Conservation (phyloP, 1,140 invertebrate genomes). For the Diorhabda elongata region DNA sequence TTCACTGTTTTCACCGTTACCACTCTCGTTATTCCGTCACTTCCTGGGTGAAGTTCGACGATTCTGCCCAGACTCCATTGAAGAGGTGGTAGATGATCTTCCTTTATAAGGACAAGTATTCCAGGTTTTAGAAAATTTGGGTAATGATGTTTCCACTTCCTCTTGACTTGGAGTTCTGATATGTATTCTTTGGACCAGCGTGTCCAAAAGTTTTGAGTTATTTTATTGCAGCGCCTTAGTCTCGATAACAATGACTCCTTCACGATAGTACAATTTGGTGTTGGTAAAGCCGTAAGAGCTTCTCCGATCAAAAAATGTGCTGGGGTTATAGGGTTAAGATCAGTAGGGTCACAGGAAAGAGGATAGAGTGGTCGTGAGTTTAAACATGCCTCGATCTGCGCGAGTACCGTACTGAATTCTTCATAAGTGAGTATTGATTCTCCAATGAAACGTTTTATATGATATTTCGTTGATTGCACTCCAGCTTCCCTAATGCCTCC, state of each 20-base stretch:
- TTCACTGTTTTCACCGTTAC: no score
- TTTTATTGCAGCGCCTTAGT: no score
- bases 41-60: constrained; percentile 35
- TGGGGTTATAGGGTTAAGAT: constrained; percentile 27
- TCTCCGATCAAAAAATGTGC: constrained; percentile 33
- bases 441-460: constrained; percentile 33
- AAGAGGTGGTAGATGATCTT: constrained; percentile 30
- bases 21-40: no score
- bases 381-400: constrained; percentile 24
- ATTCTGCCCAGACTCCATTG: constrained; percentile 43
- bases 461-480: constrained; percentile 45
- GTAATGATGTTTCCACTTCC: constrained; percentile 13
- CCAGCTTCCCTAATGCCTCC: constrained; percentile 48
- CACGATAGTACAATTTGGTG: not conserved
- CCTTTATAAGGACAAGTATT: constrained; percentile 30
- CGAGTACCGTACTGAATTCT: constrained; percentile 24
- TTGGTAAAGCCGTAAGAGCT: constrained; percentile 13
- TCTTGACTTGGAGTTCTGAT: constrained; percentile 22
- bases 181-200: constrained; percentile 34
- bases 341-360: constrained; percentile 27
- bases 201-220: constrained; percentile 31
- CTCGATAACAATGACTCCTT: no score
- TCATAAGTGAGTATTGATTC: constrained; percentile 27
- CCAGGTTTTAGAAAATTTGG: constrained; percentile 14
- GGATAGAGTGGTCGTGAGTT: constrained; percentile 32